A percentile compares a stretch with the other conserved stretches of the same genome.
These are phyloP conservation scores for Podotricha telesiphe DNA, from an alignment of 2,888 invertebrate genomes.

Conservation along the genomic window DNA sequence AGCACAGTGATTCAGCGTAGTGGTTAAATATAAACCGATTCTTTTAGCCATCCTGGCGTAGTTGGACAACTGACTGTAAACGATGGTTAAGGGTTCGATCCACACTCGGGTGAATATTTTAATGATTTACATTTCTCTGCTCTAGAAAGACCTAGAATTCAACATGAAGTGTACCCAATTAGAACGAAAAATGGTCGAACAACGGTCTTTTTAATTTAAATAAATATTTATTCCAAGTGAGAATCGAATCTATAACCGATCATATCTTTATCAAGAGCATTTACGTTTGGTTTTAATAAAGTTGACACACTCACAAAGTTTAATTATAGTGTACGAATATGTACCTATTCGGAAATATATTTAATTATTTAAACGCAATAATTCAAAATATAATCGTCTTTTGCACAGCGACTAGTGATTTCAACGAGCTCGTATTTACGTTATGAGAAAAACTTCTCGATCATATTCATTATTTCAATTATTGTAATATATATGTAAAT, in stretches of 20 bases:
- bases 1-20: conserved; percentile 4
- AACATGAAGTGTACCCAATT: too few relatives aligned
- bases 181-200: too few relatives aligned
- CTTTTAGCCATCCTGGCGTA: background rate
- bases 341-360: background rate
- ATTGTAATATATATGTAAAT: background rate
- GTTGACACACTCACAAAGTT: background rate
- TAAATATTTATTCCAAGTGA: too few relatives aligned
- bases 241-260: too few relatives aligned
- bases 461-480: background rate
- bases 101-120: too few relatives aligned
- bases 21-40: conserved; percentile 15
- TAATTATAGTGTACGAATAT: background rate
- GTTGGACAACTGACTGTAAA: too few relatives aligned
- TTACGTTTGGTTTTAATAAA: conserved; percentile 5
- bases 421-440: conserved; percentile 4
- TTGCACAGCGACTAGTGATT: conserved; percentile 3
- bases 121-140: too few relatives aligned
- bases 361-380: background rate
- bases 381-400: conserved; percentile 5
- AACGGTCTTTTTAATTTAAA: too few relatives aligned
- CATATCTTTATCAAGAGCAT: background rate
- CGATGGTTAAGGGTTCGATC: too few relatives aligned
- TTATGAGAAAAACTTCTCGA: background rate
- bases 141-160: too few relatives aligned